Conservation (phyloP, 2,888 invertebrate species). For the Melanargia galathea region DNA sequence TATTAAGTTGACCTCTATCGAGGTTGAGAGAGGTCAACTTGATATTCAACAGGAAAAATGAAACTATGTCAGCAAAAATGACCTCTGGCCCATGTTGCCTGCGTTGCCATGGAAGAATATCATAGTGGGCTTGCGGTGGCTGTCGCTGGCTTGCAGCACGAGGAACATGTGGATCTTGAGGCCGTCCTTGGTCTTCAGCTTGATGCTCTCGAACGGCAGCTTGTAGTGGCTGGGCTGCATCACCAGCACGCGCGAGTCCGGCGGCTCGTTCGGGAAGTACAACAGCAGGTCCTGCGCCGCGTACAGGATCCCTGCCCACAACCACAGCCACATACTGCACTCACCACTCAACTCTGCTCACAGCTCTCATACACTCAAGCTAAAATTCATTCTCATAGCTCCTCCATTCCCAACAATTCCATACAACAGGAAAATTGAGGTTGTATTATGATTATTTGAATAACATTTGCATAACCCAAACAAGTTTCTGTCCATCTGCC, state of each 20-base stretch:
- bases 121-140: slow-evolving; percentile 89
- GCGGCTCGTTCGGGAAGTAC: slow-evolving; percentile 94
- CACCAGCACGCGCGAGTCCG: slow-evolving; percentile 93
- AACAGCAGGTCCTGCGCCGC: slow-evolving; percentile 92
- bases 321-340: no score
- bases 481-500: no score
- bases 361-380: no score
- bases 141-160: slow-evolving; percentile 87
- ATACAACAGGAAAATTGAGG: no score
- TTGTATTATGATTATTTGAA: no score
- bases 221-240: slow-evolving; percentile 93
- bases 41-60: no score
- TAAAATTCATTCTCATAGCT: no score
- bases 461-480: no score
- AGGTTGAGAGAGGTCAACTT: no score
- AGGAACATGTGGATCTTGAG: slow-evolving; percentile 91
- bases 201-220: slow-evolving; percentile 93
- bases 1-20: no score
- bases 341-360: no score
- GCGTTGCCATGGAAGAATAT: slow-evolving; percentile 98
- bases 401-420: no score
- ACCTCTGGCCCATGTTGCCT: slow-evolving; percentile 97
- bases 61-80: slow-evolving; percentile 29
- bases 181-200: slow-evolving; percentile 86
- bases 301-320: slow-evolving; percentile 87